These are phyloP conservation scores for Amphipyra berbera DNA, from an alignment of 2,888 invertebrate species.

Conservation along the genomic window DNA sequence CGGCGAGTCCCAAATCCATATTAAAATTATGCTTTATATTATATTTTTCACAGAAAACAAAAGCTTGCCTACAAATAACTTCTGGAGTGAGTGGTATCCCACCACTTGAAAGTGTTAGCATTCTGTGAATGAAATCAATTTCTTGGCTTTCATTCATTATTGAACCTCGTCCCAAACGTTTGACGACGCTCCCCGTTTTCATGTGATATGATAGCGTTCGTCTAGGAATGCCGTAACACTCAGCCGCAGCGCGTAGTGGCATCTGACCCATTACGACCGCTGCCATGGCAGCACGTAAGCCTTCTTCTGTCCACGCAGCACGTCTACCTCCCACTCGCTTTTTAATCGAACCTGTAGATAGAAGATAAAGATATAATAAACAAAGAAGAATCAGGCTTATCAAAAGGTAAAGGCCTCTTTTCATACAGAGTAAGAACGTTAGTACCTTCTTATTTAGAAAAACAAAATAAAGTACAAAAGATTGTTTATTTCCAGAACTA, in stretches of 20 bases:
- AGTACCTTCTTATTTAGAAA: too few species aligned
- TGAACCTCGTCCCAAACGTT: background rate
- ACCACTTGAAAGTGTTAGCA: background rate
- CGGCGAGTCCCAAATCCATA: background rate
- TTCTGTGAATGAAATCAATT: background rate
- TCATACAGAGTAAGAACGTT: too few species aligned
- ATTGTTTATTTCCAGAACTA: too few species aligned
- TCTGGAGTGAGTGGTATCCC: background rate
- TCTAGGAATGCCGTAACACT: slow-evolving; percentile 1
- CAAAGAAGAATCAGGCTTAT: background rate
- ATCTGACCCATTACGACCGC: background rate
- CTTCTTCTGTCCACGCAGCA: background rate
- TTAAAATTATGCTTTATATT: slow-evolving; percentile 11
- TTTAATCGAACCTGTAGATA: background rate
- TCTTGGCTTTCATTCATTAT: slow-evolving; percentile 5
- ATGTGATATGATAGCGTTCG: background rate
- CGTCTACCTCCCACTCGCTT: background rate
- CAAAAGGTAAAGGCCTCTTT: too few species aligned
- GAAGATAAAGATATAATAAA: background rate
- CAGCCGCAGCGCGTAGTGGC: background rate
- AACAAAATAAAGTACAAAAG: too few species aligned
- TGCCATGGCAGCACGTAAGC: slow-evolving; percentile 1
- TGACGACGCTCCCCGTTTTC: background rate
- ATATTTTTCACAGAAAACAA: slow-evolving; percentile 9
- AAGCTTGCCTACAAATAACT: slow-evolving; percentile 4